phyloP scores from a whole-genome alignment of 2,113 vertebrate genomes.

The Microcebus jonahi region DNA sequence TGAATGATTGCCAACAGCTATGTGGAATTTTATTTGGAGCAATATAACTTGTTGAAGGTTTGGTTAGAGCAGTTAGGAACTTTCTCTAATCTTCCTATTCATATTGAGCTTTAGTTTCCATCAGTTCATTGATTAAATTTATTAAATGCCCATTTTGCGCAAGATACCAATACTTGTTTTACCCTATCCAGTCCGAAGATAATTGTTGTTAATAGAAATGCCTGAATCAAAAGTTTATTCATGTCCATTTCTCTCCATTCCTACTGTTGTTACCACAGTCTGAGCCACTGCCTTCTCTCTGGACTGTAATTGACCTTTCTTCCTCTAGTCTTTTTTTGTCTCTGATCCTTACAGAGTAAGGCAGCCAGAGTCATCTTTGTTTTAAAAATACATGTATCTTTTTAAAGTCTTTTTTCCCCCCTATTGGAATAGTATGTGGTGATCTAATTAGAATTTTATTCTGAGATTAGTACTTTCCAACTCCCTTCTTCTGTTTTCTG shows the following conservation, averaged over 20 bases:
- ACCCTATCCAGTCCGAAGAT: background rate
- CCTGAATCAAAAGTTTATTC: background rate
- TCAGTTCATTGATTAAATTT: conserved; percentile 25
- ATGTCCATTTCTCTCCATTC: background rate
- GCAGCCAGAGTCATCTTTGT: background rate
- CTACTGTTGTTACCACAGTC: background rate
- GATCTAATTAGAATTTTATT: conserved; percentile 19
- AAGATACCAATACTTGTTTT: background rate
- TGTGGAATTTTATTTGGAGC: background rate
- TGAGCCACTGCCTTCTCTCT: background rate
- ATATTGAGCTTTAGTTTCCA: conserved; percentile 45
- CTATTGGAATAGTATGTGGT: background rate
- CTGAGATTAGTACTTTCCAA: background rate
- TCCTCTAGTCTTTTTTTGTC: background rate
- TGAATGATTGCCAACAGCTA: background rate
- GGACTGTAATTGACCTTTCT: background rate
- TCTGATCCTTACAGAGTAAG: background rate
- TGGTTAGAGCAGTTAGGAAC: background rate
- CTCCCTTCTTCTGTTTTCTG: background rate
- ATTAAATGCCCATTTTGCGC: background rate
- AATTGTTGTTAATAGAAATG: background rate
- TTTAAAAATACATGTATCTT: background rate
- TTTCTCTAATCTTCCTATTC: conserved; percentile 2
- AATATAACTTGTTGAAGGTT: background rate
- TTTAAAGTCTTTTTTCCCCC: background rate